Percentiles rank a stretch among this genome's conserved stretches.
phyloP scores from a whole-genome alignment of 2,797 vertebrate genomes.

The Erethizon dorsatum region DNA sequence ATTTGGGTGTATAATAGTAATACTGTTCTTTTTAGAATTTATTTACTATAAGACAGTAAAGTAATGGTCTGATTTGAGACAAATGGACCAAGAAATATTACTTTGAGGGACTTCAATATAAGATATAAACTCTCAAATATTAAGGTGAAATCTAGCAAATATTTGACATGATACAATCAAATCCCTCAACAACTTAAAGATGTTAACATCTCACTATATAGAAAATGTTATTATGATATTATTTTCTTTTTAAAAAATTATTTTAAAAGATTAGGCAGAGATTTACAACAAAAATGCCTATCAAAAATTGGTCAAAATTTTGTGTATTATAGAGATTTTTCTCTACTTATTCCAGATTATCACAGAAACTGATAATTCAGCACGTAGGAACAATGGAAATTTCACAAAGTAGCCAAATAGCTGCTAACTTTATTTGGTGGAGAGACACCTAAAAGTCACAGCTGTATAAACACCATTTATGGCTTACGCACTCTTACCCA shows the following conservation, averaged over 20 bases:
- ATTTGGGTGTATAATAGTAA: neutral
- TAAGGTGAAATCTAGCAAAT: conserved; percentile 25
- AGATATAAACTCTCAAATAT: neutral
- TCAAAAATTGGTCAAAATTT: conserved; percentile 14
- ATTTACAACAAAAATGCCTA: neutral
- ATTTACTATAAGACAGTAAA: neutral
- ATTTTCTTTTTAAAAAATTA: neutral
- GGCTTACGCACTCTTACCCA: conserved; percentile 23
- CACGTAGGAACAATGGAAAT: conserved; percentile 15
- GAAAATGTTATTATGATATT: neutral
- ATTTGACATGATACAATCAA: conserved; percentile 41
- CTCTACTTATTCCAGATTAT: neutral
- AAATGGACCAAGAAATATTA: neutral
- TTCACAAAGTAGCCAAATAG: neutral
- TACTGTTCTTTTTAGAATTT: neutral
- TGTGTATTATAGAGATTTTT: neutral
- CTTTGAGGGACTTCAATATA: neutral
- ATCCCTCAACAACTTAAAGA: conserved; percentile 20
- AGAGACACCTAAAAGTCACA: conserved; percentile 36
- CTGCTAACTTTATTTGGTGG: neutral
- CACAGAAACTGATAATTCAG: conserved; percentile 12
- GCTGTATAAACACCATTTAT: conserved; percentile 30
- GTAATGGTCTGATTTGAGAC: neutral
- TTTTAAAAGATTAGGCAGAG: conserved; percentile 25
- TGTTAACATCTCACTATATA: neutral